Percentiles rank a stretch among this genome's conserved stretches.
These are phyloP conservation scores for Cliona cf. orientalis DNA, from an alignment of 37 sponge, comb jelly and placozoan genomes.

Conservation along the genomic window DNA sequence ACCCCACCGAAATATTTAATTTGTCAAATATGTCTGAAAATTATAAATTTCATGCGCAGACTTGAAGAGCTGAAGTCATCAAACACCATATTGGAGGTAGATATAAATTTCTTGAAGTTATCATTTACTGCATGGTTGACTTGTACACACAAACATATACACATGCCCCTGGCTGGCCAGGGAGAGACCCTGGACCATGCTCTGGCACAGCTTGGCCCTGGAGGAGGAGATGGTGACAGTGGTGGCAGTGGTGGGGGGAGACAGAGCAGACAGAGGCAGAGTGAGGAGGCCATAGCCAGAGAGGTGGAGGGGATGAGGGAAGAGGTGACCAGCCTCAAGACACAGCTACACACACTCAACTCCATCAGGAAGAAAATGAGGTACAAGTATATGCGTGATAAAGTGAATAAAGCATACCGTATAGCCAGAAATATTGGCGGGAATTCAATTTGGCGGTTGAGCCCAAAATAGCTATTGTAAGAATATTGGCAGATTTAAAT, in stretches of 20 bases:
- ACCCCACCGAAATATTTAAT: not conserved
- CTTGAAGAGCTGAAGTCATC: conserved; percentile 28
- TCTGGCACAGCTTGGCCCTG: not conserved
- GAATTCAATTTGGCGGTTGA: no score
- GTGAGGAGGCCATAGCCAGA: not conserved
- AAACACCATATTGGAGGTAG: not conserved
- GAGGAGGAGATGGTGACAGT: no score
- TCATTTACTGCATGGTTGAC: not conserved
- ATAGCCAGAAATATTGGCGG: no score
- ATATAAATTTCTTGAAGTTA: conserved; percentile 13
- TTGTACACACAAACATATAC: not conserved
- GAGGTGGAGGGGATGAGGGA: conserved; percentile 17
- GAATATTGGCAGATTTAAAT: no score
- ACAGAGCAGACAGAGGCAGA: no score
- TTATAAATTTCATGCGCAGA: not conserved
- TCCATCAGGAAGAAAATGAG: conserved; percentile 21
- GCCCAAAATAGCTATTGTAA: no score
- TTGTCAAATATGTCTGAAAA: not conserved
- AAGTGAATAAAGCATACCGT: not conserved
- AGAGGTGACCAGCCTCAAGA: conserved; percentile 17
- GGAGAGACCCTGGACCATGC: conserved; percentile 12
- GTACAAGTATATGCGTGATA: conserved; percentile 10
- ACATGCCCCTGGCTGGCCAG: not conserved
- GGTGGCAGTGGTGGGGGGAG: no score
- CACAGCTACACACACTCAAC: conserved; percentile 39